These are phyloP conservation scores for Anomalospiza imberbis DNA, from an alignment of 2,797 vertebrate genomes.

Conservation along the genomic window DNA sequence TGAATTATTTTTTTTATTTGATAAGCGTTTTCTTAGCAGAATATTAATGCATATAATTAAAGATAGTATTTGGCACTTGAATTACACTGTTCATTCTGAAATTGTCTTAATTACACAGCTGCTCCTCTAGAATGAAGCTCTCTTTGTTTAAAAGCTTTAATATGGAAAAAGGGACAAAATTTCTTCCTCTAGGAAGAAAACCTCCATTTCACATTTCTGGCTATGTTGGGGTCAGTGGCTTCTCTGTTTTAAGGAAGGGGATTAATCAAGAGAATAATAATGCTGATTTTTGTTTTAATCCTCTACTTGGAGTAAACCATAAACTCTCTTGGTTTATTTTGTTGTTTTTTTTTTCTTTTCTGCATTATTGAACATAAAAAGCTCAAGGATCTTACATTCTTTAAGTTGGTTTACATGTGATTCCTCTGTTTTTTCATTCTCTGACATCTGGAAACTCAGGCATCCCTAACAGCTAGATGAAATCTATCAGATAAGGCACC, in stretches of 20 bases:
- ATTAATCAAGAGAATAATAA: background rate
- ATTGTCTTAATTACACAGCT: conserved; percentile 48
- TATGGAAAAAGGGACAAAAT: background rate
- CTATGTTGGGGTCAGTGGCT: background rate
- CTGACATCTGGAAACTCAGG: background rate
- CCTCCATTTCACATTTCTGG: background rate
- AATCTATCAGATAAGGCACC: background rate
- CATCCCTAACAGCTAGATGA: background rate
- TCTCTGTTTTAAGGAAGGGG: background rate
- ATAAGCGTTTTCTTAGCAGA: conserved; percentile 24
- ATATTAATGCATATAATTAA: conserved; percentile 53
- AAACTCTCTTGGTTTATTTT: background rate
- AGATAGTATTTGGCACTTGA: conserved; percentile 33
- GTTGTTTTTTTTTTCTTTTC: background rate
- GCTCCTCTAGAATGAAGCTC: background rate
- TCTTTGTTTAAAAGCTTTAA: conserved; percentile 37
- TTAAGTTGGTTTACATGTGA: background rate
- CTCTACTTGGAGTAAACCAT: background rate
- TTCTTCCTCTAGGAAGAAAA: conserved; percentile 14
- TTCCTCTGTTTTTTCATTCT: background rate
- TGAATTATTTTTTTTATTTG: background rate
- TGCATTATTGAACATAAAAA: background rate
- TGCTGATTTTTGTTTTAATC: background rate
- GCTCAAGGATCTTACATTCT: background rate
- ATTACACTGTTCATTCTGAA: conserved; percentile 27